These are phyloP conservation scores for Parotocinclus haroldoi DNA, from an alignment of 2,797 vertebrate species.

Conservation along the genomic window DNA sequence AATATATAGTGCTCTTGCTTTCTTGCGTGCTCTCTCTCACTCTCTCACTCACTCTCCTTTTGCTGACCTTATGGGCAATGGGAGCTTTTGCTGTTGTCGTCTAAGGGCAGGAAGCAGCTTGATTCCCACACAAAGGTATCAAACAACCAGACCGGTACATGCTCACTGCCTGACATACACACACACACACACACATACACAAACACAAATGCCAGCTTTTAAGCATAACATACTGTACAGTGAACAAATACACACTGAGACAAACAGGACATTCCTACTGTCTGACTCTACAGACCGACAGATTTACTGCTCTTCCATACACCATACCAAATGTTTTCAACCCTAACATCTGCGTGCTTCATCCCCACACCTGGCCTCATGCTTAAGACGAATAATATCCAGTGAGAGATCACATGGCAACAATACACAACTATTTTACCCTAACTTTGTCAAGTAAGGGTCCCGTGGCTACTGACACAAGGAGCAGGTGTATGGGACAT, in stretches of 20 bases:
- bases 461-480: no score
- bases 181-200: constrained; percentile 35
- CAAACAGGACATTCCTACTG: constrained; percentile 50
- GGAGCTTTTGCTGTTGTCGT: constrained; percentile 46
- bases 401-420: no score
- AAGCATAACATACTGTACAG: constrained; percentile 46
- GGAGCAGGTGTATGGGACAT: no score
- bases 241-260: constrained; percentile 49
- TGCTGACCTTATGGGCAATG: constrained; percentile 34
- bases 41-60: constrained; percentile 22
- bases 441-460: no score
- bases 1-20: background rate
- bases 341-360: constrained; percentile 6
- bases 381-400: no score
- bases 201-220: constrained; percentile 40
- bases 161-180: constrained; percentile 36
- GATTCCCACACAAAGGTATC: constrained; percentile 52
- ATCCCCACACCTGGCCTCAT: no score
- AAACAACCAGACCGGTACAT: constrained; percentile 42
- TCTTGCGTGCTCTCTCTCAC: background rate
- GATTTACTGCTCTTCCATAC: constrained; percentile 39
- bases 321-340: constrained; percentile 22
- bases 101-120: constrained; percentile 55
- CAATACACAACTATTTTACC: no score
- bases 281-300: constrained; percentile 39